These are phyloP conservation scores for Drosophila tristis DNA, from an alignment of 1,140 invertebrate genomes.

Conservation along the genomic window DNA sequence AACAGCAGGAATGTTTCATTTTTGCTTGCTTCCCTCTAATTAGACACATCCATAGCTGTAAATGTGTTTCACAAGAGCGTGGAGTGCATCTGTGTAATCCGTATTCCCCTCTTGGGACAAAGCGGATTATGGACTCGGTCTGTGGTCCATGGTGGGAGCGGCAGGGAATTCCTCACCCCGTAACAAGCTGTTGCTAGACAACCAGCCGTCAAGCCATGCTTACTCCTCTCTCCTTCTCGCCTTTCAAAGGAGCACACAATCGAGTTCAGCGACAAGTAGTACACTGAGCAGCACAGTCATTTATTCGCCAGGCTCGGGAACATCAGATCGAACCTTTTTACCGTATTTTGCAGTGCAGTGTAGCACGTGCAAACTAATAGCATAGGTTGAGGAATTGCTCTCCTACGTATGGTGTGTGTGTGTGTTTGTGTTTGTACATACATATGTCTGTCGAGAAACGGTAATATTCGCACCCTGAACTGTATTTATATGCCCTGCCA, in stretches of 20 bases:
- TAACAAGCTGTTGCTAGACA: conserved; percentile 43
- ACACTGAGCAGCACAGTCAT: conserved; percentile 8
- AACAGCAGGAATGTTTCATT: conserved; percentile 5
- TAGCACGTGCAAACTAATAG: not conserved
- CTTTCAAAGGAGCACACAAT: too few relatives aligned
- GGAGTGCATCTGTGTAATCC: not conserved
- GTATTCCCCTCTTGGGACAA: conserved; percentile 10
- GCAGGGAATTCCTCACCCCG: not conserved
- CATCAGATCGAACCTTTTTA: conserved; percentile 4
- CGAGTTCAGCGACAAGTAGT: not conserved
- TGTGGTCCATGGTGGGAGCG: not conserved
- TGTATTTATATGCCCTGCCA: not conserved
- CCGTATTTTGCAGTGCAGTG: not conserved
- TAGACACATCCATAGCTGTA: conserved; percentile 3
- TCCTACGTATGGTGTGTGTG: not conserved
- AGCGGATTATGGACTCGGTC: conserved; percentile 33
- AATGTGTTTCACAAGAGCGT: too few relatives aligned
- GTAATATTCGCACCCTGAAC: not conserved
- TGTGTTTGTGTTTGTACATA: not conserved
- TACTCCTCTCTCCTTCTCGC: not conserved
- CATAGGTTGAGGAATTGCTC: too few relatives aligned
- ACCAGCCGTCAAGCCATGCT: conserved; percentile 4
- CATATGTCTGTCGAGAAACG: not conserved
- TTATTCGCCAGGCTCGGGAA: not conserved
- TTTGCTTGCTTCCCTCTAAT: conserved; percentile 14